Conservation (phyloP, 2,113 vertebrate genomes). For the Labeo rohita region DNA sequence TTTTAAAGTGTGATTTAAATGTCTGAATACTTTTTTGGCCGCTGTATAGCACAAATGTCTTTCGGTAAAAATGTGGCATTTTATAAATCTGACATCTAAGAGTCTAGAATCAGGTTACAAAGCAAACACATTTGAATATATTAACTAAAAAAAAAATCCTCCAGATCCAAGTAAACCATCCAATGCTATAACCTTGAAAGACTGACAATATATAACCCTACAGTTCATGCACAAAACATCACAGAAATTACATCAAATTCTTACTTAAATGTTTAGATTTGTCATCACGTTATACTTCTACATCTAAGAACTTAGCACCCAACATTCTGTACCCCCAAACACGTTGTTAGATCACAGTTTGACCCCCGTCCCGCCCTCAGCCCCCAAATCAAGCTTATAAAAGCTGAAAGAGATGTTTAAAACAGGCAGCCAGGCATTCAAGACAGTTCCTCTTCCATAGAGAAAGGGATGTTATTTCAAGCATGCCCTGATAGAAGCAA, state of each 20-base stretch:
- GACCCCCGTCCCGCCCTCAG: conserved; percentile 12
- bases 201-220: not conserved
- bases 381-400: conserved; percentile 48
- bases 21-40: not conserved
- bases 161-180: not conserved
- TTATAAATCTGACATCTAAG: not conserved
- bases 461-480: conserved; percentile 68
- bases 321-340: conserved; percentile 22
- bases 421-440: conserved; percentile 75
- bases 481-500: conserved; percentile 74
- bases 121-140: conserved; percentile 7
- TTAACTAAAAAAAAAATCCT: not conserved
- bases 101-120: not conserved
- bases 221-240: conserved; percentile 44
- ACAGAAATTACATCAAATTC: conserved; percentile 19
- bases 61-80: not conserved
- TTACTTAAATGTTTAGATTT: not conserved
- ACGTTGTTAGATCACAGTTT: not conserved
- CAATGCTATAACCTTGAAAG: not conserved
- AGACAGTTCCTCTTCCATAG: conserved; percentile 57
- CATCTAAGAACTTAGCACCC: conserved; percentile 4
- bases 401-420: conserved; percentile 65
- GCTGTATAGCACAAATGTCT: not conserved
- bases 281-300: conserved; percentile 4
- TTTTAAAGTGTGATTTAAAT: conserved; percentile 6